A percentile compares a stretch with the other conserved stretches of the same genome.
phyloP scores from a whole-genome alignment of 2,797 vertebrate genomes.

The Sebastiscus tertius region DNA sequence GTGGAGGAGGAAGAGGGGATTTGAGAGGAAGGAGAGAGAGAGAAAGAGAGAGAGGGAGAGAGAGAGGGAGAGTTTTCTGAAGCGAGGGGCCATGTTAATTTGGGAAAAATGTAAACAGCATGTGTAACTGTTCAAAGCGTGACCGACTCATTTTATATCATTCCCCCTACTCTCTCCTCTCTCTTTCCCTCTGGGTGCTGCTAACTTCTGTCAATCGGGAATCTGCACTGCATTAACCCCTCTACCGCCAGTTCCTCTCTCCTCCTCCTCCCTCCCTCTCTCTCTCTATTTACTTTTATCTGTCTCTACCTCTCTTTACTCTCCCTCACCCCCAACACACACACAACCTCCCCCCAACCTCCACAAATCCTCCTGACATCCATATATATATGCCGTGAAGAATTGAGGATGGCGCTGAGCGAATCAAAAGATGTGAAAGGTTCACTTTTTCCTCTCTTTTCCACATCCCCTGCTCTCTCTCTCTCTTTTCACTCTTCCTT shows the following conservation, averaged over 20 bases:
- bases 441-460: conserved; percentile 47
- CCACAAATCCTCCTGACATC: conserved; percentile 56
- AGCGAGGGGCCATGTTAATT: conserved; percentile 89
- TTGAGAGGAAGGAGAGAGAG: conserved; percentile 56
- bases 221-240: conserved; percentile 82
- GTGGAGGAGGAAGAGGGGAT: conserved; percentile 54
- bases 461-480: conserved; percentile 21
- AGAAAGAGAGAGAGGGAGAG: conserved; percentile 34
- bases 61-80: conserved; percentile 73
- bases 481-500: conserved; percentile 37
- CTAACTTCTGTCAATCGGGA: conserved; percentile 80
- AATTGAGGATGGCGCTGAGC: conserved; percentile 63
- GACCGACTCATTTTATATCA: conserved; percentile 90
- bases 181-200: conserved; percentile 80
- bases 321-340: conserved; percentile 15
- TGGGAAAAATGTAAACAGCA: conserved; percentile 91
- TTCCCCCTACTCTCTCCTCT: conserved; percentile 71
- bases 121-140: conserved; percentile 91
- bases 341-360: conserved; percentile 14
- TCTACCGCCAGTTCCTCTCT: conserved; percentile 64
- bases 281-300: conserved; percentile 67
- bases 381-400: conserved; percentile 63
- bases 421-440: conserved; percentile 76
- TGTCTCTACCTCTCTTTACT: conserved; percentile 52
- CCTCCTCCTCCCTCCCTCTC: conserved; percentile 6